Evolutionary conservation across 2,113 vertebrate genomes (phyloP).

Genomic region (Thryonomys swinderianus): DNA sequence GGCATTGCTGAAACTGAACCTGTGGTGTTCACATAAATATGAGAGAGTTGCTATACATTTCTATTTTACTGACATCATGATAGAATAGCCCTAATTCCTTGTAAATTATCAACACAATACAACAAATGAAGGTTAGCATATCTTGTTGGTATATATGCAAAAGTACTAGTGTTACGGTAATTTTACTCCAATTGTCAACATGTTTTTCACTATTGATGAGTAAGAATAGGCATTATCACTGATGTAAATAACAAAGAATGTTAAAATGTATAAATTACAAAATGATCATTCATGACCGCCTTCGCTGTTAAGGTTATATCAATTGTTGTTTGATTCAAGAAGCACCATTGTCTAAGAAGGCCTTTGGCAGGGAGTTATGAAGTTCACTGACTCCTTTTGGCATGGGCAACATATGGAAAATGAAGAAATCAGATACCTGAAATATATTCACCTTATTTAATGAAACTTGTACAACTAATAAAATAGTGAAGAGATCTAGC

Average conservation of each 20-base stretch:
- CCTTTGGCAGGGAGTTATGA: neutral
- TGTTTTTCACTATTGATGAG: neutral
- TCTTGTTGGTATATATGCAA: slow-evolving; percentile 59
- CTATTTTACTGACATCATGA: neutral
- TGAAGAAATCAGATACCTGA: neutral
- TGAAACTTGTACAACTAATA: neutral
- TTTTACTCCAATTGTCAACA: neutral
- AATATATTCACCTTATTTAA: neutral
- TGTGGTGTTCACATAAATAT: neutral
- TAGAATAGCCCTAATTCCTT: slow-evolving; percentile 34
- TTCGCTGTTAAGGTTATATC: neutral
- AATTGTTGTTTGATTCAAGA: neutral
- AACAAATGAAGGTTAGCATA: slow-evolving; percentile 17
- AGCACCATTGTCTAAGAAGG: neutral
- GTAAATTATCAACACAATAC: slow-evolving; percentile 28
- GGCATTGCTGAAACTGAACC: slow-evolving; percentile 65
- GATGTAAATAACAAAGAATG: slow-evolving; percentile 46
- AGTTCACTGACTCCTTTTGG: neutral
- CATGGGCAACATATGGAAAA: neutral
- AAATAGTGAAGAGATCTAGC: neutral
- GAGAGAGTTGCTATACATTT: neutral
- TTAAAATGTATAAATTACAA: neutral
- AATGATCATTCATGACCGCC: neutral
- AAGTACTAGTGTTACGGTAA: slow-evolving; percentile 43
- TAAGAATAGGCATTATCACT: slow-evolving; percentile 20